Evolutionary conservation across 2,888 invertebrate species (phyloP).

Genomic region (Baccha elongata): DNA sequence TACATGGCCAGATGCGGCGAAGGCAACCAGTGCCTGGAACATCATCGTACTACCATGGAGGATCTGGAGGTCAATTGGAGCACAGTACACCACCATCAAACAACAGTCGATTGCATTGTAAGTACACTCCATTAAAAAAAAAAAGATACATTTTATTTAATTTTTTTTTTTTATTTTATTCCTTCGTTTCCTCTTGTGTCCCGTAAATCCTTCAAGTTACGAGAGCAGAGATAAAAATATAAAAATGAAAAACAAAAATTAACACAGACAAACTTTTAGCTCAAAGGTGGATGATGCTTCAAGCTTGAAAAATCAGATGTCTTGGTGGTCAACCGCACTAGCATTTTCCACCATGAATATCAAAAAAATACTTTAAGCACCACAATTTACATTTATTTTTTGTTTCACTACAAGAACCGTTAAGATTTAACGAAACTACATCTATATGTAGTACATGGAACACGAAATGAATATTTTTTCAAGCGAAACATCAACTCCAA

Average conservation of each 20-base stretch:
- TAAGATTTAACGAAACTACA: constrained; percentile 47
- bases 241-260: constrained; percentile 11
- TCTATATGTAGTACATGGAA: constrained; percentile 20
- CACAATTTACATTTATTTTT: constrained; percentile 49
- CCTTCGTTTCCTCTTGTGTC: constrained; percentile 41
- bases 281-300: constrained; percentile 63
- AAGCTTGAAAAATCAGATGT: constrained; percentile 58
- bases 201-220: constrained; percentile 63
- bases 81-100: constrained; percentile 83
- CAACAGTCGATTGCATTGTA: constrained; percentile 86
- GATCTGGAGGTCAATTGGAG: constrained; percentile 82
- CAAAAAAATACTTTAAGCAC: constrained; percentile 24
- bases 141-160: constrained; percentile 36
- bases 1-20: constrained; percentile 88
- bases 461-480: constrained; percentile 61
- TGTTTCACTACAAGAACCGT: constrained; percentile 6
- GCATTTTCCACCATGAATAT: constrained; percentile 19
- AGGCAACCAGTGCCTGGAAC: constrained; percentile 83
- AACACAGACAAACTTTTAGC: constrained; percentile 33
- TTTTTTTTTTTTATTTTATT: constrained; percentile 23
- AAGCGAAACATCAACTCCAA: constrained; percentile 63
- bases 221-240: constrained; percentile 47
- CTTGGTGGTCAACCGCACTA: constrained; percentile 49
- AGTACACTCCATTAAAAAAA: constrained; percentile 80
- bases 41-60: constrained; percentile 79